These are phyloP conservation scores for Laterallus jamaicensis DNA, from an alignment of 2,113 vertebrate species.

Conservation along the genomic window DNA sequence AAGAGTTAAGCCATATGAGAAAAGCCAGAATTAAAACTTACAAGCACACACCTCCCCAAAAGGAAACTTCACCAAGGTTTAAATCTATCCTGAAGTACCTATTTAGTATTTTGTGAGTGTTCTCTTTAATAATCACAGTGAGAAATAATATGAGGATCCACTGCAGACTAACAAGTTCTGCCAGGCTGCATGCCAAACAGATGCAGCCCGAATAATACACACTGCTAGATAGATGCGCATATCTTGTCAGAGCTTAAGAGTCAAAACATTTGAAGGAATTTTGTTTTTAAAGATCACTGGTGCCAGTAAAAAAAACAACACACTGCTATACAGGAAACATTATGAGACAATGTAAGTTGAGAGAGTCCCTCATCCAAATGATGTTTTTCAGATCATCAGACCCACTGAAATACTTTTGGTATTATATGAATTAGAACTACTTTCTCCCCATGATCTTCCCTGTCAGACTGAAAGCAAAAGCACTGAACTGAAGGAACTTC, in stretches of 20 bases:
- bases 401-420: not conserved
- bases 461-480: not conserved
- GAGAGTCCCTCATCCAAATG: not conserved
- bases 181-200: not conserved
- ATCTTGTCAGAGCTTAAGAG: not conserved
- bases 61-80: not conserved
- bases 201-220: not conserved
- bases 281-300: not conserved
- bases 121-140: not conserved
- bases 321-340: not conserved
- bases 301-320: not conserved
- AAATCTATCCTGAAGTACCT: not conserved
- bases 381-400: not conserved
- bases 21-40: not conserved
- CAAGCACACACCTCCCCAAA: not conserved
- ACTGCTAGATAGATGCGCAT: not conserved
- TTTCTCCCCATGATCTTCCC: accelerated
- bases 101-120: not conserved
- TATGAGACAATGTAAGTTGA: not conserved
- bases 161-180: not conserved
- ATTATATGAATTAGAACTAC: not conserved
- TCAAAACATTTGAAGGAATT: not conserved
- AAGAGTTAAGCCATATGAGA: not conserved
- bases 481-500: not conserved
- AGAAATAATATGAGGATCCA: not conserved